phyloP scores from a whole-genome alignment of 2,113 vertebrate genomes.

The Vicugna pacos region DNA sequence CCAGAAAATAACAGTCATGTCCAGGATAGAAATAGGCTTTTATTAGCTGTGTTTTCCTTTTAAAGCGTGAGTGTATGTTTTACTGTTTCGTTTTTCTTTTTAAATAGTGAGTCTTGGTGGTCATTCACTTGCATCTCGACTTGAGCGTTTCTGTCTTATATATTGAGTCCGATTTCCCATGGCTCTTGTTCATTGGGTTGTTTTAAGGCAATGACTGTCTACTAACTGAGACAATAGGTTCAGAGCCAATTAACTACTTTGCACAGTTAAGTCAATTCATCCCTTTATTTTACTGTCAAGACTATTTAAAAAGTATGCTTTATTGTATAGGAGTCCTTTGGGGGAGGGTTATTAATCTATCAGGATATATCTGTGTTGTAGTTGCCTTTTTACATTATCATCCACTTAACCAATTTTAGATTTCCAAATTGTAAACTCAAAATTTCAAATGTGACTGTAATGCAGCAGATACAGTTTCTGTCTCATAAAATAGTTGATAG shows the following conservation, averaged over 20 bases:
- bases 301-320: not conserved
- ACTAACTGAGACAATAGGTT: not conserved
- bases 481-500: not conserved
- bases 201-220: not conserved
- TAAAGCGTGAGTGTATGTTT: not conserved
- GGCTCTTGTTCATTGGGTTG: not conserved
- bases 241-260: not conserved
- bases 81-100: conserved; percentile 19
- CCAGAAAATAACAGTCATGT: conserved; percentile 49
- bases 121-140: not conserved
- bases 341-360: not conserved
- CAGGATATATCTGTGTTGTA: not conserved
- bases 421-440: not conserved
- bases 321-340: not conserved
- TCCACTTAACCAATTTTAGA: not conserved
- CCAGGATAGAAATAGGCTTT: conserved; percentile 50
- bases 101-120: not conserved
- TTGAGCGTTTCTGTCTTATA: not conserved
- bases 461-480: not conserved
- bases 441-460: not conserved
- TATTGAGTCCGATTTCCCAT: not conserved
- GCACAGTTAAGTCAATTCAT: not conserved
- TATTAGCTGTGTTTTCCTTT: conserved; percentile 27
- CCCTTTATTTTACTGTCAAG: not conserved
- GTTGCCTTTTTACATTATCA: not conserved